Percentiles rank a stretch among this genome's conserved stretches.
Evolutionary conservation across 2,888 invertebrate species (phyloP).

Genomic region (Cataglyphis altisquamis): DNA sequence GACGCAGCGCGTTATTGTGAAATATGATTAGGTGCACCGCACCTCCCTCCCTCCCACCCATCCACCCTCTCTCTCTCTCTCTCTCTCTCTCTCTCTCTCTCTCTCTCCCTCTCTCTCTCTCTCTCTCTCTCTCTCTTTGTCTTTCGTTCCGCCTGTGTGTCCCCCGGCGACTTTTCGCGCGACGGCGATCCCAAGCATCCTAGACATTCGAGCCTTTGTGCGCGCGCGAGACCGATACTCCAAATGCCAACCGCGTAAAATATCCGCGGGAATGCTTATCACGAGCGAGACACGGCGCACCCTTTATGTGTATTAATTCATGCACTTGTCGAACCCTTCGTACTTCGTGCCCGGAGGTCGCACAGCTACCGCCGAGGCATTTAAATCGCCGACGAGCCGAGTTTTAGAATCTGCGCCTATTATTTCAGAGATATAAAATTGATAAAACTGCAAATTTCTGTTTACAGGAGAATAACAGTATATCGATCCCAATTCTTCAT

Average conservation of each 20-base stretch:
- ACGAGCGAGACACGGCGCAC: constrained; percentile 20
- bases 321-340: constrained; percentile 45
- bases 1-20: constrained; percentile 80
- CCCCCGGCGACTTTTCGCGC: constrained; percentile 53
- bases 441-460: neutral
- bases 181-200: constrained; percentile 68
- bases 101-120: neutral
- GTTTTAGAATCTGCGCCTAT: neutral
- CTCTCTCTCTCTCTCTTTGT: constrained; percentile 21
- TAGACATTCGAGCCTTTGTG: constrained; percentile 71
- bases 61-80: neutral
- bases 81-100: constrained; percentile 18
- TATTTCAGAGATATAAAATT: neutral
- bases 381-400: constrained; percentile 54
- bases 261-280: constrained; percentile 56
- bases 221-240: constrained; percentile 55
- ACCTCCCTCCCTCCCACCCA: constrained; percentile 39
- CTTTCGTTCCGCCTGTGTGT: constrained; percentile 29
- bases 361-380: constrained; percentile 10
- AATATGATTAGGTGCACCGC: constrained; percentile 80
- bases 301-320: constrained; percentile 36
- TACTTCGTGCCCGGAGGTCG: constrained; percentile 25
- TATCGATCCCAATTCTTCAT: neutral
- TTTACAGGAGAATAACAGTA: neutral
- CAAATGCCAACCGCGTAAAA: constrained; percentile 64